Evolutionary conservation across 2,113 vertebrate species (phyloP).

Genomic region (Channa maculata): DNA sequence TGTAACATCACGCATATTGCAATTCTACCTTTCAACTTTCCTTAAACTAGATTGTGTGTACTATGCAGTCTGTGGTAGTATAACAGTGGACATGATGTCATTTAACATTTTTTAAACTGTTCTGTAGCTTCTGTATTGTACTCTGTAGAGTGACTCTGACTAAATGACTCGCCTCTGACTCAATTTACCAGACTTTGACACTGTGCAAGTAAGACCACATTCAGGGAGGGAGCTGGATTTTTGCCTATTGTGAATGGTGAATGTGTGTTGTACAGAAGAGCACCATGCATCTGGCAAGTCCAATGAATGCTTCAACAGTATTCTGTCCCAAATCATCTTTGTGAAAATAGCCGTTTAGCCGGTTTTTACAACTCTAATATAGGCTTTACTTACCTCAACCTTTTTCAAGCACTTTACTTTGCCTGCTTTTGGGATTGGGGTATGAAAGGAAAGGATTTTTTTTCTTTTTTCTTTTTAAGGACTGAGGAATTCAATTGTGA

Average conservation of each 20-base stretch:
- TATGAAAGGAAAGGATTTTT: slow-evolving; percentile 30
- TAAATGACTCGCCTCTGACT: slow-evolving; percentile 74
- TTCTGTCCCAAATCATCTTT: slow-evolving; percentile 33
- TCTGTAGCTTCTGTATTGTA: slow-evolving; percentile 46
- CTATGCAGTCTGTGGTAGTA: slow-evolving; percentile 33
- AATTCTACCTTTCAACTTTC: slow-evolving; percentile 23
- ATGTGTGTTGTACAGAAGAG: slow-evolving; percentile 50
- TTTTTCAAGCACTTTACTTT: slow-evolving; percentile 58
- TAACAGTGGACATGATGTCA: slow-evolving; percentile 57
- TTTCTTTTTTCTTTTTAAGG: slow-evolving; percentile 16
- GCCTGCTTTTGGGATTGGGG: slow-evolving; percentile 42
- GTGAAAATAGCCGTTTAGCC: slow-evolving; percentile 54
- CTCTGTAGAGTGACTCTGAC: slow-evolving; percentile 53
- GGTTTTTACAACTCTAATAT: slow-evolving; percentile 41
- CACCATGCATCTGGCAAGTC: slow-evolving; percentile 27
- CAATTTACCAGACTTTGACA: slow-evolving; percentile 64
- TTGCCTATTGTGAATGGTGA: slow-evolving; percentile 71
- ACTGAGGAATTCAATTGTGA: slow-evolving; percentile 53
- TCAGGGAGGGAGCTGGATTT: slow-evolving; percentile 59
- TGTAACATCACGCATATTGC: neutral
- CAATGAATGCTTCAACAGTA: slow-evolving; percentile 46
- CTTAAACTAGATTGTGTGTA: slow-evolving; percentile 18
- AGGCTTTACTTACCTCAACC: slow-evolving; percentile 55
- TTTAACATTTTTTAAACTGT: slow-evolving; percentile 57
- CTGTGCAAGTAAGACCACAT: slow-evolving; percentile 63